Base-by-base conservation (phyloP, 1,140 invertebrate species). In the Aphaenogaster ashmeadi region DNA sequence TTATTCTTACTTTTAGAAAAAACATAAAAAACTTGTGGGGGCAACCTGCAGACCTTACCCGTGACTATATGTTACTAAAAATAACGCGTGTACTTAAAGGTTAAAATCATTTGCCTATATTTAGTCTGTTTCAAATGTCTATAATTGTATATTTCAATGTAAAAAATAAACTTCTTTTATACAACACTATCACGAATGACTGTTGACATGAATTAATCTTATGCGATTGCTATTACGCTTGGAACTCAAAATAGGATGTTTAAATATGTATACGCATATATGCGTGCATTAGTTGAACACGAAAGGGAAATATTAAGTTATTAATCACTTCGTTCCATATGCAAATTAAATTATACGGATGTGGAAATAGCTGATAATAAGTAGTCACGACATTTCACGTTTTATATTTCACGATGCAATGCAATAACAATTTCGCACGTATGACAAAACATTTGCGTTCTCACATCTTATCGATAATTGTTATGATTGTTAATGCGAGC, bases 341-440 rank as follows among this genome's bases (percentile, higher is more conserved):
- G 69, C 41, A 84, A 84, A 84, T 84, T 74, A 84, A 58, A 84
- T 84, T 84, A 84, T 36, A 75, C 80, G 54, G 69, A 75, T 84
- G 64, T 54, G 71, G 56, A 84, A 84, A 74, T n/a, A 36, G 11
- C 33, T 75, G 69, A 84, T 75, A 74, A 81, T 38, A 71, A 60
- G 67, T 38, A 75, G 69, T 60, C 41, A 84, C 80, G 80, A 62
- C 54, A 75, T 62, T 81, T 69, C 13, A 21, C 33, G 33, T 74
- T 74, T 60, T 72, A 50, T 47, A 60, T 44, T 75, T 58, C 27
- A 47, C 44, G 47, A 54, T 74, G 13, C 56, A n/a, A 62, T 74
- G 13, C 36, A 47, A 15, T 27, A 83, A 21, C 2, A 36, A 84
- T 84, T 58, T 74, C 18, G 15, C 27, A 27, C 27, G 27, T 33